These are phyloP conservation scores for Argentina silus DNA, from an alignment of 2,797 vertebrate genomes.

Conservation along the genomic window DNA sequence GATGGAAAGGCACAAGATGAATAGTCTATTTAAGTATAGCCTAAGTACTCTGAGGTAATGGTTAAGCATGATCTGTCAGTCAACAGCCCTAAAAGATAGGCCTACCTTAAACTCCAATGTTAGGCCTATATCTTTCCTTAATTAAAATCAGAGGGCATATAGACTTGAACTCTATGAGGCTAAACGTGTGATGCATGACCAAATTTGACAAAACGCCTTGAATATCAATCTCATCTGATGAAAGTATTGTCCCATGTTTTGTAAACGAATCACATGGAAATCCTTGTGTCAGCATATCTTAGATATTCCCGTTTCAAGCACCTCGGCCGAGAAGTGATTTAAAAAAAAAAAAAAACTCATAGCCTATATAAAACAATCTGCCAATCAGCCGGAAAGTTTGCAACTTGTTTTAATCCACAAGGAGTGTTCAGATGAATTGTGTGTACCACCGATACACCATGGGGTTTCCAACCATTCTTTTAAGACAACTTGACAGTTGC, in stretches of 20 bases:
- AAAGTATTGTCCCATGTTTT: not conserved
- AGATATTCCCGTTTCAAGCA: not conserved
- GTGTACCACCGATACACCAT: too few relatives aligned
- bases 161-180: not conserved
- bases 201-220: not conserved
- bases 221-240: not conserved
- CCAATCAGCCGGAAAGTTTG: not conserved
- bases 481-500: slow-evolving; percentile 5
- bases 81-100: slow-evolving; percentile 41
- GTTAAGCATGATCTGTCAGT: slow-evolving; percentile 52
- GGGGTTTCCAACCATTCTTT: not conserved
- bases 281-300: too few relatives aligned
- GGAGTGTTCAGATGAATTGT: too few relatives aligned
- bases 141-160: not conserved
- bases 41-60: slow-evolving; percentile 41
- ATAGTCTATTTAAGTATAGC: slow-evolving; percentile 35
- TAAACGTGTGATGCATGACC: not conserved
- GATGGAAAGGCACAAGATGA: slow-evolving; percentile 46
- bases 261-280: not conserved
- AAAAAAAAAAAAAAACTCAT: not conserved
- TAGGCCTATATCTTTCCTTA: not conserved
- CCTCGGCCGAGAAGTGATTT: not conserved
- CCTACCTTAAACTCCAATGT: not conserved
- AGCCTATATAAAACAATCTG: not conserved
- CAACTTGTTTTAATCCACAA: not conserved